Base-by-base conservation (phyloP, 1,140 invertebrate species). In the Polyergus mexicanus region DNA sequence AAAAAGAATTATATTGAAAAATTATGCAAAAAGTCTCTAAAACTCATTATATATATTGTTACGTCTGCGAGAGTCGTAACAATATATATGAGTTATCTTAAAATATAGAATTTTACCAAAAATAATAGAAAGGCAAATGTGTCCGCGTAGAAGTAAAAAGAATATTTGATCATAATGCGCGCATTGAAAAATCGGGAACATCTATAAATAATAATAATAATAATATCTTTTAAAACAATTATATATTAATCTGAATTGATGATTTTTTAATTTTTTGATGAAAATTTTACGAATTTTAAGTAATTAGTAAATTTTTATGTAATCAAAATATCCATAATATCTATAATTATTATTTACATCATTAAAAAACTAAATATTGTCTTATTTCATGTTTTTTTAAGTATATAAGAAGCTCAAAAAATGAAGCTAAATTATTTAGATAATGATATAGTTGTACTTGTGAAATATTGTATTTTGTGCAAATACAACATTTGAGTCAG, bases 381-480 rank as follows among this genome's bases (percentile, higher is more conserved):
- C 38, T 25, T 13, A 47, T 54, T 72, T 2, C n/a, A 10, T 22
- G 2, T 47, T 4, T 54, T 54, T 32, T 71, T 28, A 71, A 71
- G 10, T 54, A 54, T 5, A 0, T 56, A 1, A n/a, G 1, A n/a
- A 32, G 44, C 19, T 0, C 2, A 8, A 54, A 19, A 56, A 19
- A 1, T 35, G 5, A 71, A 71, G 13, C 54, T 75, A 44, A 41
- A 41, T 65, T 63, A 76, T 76, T 63, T 2, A 32, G 5, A 63
- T 47, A 56, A 60, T 5, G 2, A 41, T 19, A 10, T 44, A 13
- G 41, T 44, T 44, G 13, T 44, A 16, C 38, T 8, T 13, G 35
- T 47, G 13, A 11, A 13, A 38, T 47, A 47, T 47, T 47, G 13
- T 51, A 51, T 16, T 32, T 38, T 22, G 28, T n/a, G 28, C 19